phyloP scores from a whole-genome alignment of 2,797 vertebrate species.

The Coccyzus lansbergi region DNA sequence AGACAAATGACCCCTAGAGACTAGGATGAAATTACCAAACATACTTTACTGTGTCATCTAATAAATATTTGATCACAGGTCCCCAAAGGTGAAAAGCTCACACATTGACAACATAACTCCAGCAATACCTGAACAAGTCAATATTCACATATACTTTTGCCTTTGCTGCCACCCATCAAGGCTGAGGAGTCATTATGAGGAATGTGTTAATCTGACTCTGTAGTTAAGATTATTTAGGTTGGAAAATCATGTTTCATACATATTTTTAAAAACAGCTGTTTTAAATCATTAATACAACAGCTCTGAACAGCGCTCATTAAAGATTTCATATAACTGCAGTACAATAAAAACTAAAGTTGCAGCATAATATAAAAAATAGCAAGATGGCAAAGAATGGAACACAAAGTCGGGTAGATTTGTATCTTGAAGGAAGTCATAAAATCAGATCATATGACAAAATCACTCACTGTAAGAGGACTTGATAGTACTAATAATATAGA shows the following conservation, averaged over 20 bases:
- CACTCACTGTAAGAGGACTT: neutral
- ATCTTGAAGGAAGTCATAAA: neutral
- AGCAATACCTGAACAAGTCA: neutral
- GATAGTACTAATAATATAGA: neutral
- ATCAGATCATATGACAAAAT: neutral
- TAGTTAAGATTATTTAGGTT: neutral
- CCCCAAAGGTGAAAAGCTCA: neutral
- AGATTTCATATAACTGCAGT: neutral
- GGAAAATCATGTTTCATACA: neutral
- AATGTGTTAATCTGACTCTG: neutral
- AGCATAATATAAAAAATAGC: neutral
- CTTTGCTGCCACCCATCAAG: neutral
- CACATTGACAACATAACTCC: neutral
- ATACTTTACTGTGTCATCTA: neutral
- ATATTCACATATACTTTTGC: neutral
- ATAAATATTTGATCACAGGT: slow-evolving; percentile 24
- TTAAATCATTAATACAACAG: neutral
- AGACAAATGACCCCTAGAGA: slow-evolving; percentile 24
- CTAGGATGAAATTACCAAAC: neutral
- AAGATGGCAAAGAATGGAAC: neutral
- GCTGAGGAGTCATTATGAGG: neutral
- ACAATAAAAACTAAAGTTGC: neutral
- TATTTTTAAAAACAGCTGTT: neutral
- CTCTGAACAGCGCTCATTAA: neutral
- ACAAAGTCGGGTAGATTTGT: neutral